Conservation (phyloP, 2,888 invertebrate genomes). For the Protodeltote pygarga region DNA sequence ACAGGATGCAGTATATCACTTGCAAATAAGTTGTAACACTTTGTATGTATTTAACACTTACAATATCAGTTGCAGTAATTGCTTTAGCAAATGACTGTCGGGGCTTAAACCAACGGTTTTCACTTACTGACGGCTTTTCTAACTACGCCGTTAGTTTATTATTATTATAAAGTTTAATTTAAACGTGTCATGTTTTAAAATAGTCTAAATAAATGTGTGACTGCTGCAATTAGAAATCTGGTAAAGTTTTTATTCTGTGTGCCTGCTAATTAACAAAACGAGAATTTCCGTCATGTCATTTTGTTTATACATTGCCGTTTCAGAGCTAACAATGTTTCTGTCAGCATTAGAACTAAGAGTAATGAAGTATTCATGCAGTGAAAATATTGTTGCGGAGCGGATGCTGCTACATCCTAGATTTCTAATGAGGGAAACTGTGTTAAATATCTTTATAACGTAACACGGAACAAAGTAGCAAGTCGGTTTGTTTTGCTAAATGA, state of each 20-base stretch:
- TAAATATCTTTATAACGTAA: constrained; percentile 39
- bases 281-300: neutral
- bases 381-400: constrained; percentile 39
- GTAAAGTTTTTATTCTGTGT: neutral
- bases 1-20: too few relatives aligned
- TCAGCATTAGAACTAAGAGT: constrained; percentile 16
- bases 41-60: too few relatives aligned
- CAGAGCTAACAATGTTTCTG: neutral
- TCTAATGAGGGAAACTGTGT: constrained; percentile 52
- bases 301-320: constrained; percentile 8
- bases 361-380: constrained; percentile 48
- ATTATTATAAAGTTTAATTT: too few relatives aligned
- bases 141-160: neutral
- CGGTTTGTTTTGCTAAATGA: constrained; percentile 2
- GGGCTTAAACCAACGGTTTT: constrained; percentile 13
- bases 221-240: neutral
- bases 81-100: constrained; percentile 21
- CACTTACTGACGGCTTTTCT: constrained; percentile 28
- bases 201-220: too few relatives aligned
- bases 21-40: too few relatives aligned
- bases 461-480: constrained; percentile 1
- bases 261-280: neutral
- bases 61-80: constrained; percentile 15
- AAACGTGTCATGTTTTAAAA: too few relatives aligned
- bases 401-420: constrained; percentile 50